Conservation (phyloP, 2,797 vertebrate species). For the Muraenolepis orangiensis region DNA sequence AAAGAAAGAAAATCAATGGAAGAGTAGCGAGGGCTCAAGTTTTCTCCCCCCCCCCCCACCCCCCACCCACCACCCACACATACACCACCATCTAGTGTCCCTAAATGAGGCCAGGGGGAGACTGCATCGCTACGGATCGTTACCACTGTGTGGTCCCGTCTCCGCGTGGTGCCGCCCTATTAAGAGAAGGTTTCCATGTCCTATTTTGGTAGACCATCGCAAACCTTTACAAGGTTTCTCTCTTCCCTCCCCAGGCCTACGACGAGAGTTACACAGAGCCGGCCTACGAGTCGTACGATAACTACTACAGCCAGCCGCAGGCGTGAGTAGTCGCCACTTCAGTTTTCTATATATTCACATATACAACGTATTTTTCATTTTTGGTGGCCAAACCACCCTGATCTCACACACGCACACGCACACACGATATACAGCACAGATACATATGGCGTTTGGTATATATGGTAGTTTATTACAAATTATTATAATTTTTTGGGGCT, state of each 20-base stretch:
- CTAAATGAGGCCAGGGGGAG: neutral
- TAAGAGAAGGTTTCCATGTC: neutral
- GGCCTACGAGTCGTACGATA: constrained; percentile 93
- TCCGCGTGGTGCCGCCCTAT: neutral
- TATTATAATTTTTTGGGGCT: no score
- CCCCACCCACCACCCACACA: no score
- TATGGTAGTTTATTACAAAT: no score
- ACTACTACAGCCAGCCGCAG: constrained; percentile 95
- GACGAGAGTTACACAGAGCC: constrained; percentile 90
- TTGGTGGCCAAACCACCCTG: neutral
- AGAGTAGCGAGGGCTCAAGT: neutral
- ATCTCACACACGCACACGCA: constrained; percentile 3
- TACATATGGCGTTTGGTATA: neutral
- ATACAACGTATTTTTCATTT: neutral
- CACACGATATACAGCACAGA: constrained; percentile 19
- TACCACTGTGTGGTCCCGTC: neutral
- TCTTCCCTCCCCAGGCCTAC: constrained; percentile 77
- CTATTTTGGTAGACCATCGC: neutral
- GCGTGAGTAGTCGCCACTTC: constrained; percentile 79
- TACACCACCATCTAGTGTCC: neutral
- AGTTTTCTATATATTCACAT: constrained; percentile 27
- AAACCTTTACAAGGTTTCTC: neutral
- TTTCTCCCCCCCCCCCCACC: no score
- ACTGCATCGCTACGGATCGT: neutral
- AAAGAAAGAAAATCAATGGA: no score